Evolutionary conservation across 2,888 invertebrate genomes (phyloP).

Genomic region (Entomobrya proxima): DNA sequence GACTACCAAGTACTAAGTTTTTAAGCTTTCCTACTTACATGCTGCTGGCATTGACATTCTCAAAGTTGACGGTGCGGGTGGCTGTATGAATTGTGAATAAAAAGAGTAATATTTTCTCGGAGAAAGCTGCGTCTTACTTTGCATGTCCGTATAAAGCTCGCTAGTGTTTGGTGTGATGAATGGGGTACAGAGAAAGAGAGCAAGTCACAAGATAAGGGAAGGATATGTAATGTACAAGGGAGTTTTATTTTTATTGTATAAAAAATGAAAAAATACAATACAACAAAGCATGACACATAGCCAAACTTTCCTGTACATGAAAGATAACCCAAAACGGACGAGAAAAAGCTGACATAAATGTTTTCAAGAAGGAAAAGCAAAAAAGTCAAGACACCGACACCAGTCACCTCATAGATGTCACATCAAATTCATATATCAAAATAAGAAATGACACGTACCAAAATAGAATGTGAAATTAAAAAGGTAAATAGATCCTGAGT

Average conservation of each 20-base stretch:
- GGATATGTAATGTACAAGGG: not conserved
- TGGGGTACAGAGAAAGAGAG: not conserved
- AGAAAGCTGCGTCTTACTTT: not conserved
- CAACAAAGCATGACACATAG: not conserved
- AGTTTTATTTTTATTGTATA: not conserved
- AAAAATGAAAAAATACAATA: not conserved
- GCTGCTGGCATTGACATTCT: not conserved
- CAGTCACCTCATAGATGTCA: conserved; percentile 8
- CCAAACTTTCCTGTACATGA: not conserved
- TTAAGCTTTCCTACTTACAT: not conserved
- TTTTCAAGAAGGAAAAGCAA: not conserved
- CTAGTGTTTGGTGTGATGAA: not conserved
- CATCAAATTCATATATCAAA: conserved; percentile 25
- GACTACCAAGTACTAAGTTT: not conserved
- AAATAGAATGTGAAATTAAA: conserved; percentile 47
- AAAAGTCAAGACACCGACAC: not conserved
- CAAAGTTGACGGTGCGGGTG: conserved; percentile 2
- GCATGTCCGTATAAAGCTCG: conserved; percentile 1
- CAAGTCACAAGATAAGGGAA: not conserved
- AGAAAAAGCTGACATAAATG: not conserved
- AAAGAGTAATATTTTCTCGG: not conserved
- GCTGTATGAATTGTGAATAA: no score
- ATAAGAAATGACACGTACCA: conserved; percentile 33
- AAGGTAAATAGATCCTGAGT: conserved; percentile 38
- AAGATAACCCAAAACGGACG: not conserved